Percentiles rank a stretch among this genome's conserved stretches.
Conservation (phyloP, 2,113 vertebrate genomes). For the Ptyas mucosa region DNA sequence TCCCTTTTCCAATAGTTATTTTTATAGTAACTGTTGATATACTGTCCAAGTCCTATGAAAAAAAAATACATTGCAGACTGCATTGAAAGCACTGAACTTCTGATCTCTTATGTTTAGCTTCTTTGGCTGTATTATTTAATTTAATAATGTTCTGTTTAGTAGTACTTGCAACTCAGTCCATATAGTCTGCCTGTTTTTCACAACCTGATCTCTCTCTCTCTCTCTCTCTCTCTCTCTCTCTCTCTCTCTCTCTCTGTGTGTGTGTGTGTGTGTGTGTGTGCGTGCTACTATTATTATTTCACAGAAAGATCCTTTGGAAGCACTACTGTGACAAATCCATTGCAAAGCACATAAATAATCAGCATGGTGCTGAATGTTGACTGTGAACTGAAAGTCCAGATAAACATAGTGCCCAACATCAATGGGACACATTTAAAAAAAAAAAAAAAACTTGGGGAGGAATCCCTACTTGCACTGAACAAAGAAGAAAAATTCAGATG, state of each 20-base stretch:
- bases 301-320: constrained; percentile 52
- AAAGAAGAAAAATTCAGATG: constrained; percentile 51
- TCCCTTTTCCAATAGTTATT: neutral
- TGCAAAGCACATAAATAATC: constrained; percentile 53
- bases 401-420: constrained; percentile 46
- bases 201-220: neutral
- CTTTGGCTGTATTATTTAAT: neutral
- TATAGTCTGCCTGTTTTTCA: constrained; percentile 26
- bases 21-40: neutral
- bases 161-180: constrained; percentile 24
- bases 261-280: neutral
- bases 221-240: no score
- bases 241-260: constrained; percentile 5
- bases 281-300: constrained; percentile 38
- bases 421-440: constrained; percentile 41
- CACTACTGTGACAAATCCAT: constrained; percentile 63
- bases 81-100: neutral
- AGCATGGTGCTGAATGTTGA: constrained; percentile 49
- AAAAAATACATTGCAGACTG: neutral
- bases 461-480: constrained; percentile 17
- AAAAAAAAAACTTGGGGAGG: neutral
- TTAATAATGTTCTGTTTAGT: constrained; percentile 35
- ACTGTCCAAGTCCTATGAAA: neutral
- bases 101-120: neutral
- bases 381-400: constrained; percentile 63